Evolutionary conservation across 2,888 invertebrate genomes (phyloP), one percentile per base, ranked within the genome.

Genomic region (Tuberolachnus salignus): DNA sequence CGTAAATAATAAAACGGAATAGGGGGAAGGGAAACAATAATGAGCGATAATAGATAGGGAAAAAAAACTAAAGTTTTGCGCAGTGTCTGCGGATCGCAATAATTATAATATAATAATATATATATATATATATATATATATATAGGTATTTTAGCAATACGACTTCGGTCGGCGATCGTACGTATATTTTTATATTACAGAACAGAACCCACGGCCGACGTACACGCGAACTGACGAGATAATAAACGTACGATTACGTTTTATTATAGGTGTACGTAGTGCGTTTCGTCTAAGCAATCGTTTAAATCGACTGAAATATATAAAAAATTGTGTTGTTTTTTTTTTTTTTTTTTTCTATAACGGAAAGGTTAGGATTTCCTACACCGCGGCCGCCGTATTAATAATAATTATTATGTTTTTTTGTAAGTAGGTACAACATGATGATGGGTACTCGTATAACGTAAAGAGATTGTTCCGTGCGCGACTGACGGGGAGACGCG

Each of bases 401-500:
- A 34, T 34, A 34, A 34, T 34, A 4, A 34, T 34, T 34, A 34
- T 34, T 34, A 6, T n/a, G n/a, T n/a, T n/a, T n/a, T n/a, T n/a
- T 34, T 6, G 34, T 34, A 34, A 34, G 34, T 34, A n/a, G n/a
- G n/a, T n/a, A n/a, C n/a, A n/a, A 6, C 34, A 34, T 34, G 6
- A 34, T 34, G 34, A 34, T 34, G 6, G 34, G 34, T 34, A 34
- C 34, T 34, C 34, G 34, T 34, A 6, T n/a, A 26, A 11, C 34
- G 34, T 34, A 6, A 26, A 26, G n/a, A 49, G 53, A 53, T 53
- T 19, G 53, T 53, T 69, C 19, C 34, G 69, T 42, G 69, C 34
- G 19, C 34, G 53, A 53, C 34, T 69, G 34, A 69, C 53, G 42
- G 6, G n/a, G 34, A 34, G 34, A 34, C 34, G 3, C 6, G 34